Conservation (phyloP, 2,797 vertebrate species). For the Mycteria americana region DNA sequence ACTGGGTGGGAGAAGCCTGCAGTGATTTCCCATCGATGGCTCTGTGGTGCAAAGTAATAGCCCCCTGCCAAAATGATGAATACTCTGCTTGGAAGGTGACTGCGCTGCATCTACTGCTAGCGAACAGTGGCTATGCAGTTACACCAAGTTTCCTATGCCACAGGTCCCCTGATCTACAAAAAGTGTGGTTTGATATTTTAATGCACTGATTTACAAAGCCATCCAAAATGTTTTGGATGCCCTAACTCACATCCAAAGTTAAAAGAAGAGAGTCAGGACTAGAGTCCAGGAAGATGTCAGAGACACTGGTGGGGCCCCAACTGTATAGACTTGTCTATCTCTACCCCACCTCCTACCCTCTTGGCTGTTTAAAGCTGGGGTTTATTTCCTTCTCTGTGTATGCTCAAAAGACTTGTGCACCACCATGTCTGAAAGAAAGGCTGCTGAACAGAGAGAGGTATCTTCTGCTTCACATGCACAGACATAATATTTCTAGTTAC, state of each 20-base stretch:
- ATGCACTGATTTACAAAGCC: neutral
- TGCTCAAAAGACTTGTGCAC: neutral
- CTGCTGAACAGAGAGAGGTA: neutral
- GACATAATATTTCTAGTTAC: neutral
- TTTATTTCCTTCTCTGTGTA: neutral
- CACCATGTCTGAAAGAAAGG: neutral
- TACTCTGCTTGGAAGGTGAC: neutral
- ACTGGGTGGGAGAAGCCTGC: neutral
- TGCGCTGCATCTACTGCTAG: neutral
- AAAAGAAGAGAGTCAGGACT: neutral
- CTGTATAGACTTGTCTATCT: neutral
- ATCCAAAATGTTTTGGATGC: neutral
- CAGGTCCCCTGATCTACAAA: neutral
- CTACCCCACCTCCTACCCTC: neutral
- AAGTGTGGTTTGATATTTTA: neutral
- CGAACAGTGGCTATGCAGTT: neutral
- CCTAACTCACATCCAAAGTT: neutral
- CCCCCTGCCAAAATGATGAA: neutral
- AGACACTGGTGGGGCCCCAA: neutral
- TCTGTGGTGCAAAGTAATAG: neutral
- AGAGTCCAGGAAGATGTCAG: neutral
- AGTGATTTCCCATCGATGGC: neutral
- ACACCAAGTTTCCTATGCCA: fast-evolving
- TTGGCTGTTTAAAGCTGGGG: neutral
- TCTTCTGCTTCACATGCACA: constrained; percentile 4